Base-by-base conservation (phyloP, 2,888 invertebrate species). In the Torymus tubicola region DNA sequence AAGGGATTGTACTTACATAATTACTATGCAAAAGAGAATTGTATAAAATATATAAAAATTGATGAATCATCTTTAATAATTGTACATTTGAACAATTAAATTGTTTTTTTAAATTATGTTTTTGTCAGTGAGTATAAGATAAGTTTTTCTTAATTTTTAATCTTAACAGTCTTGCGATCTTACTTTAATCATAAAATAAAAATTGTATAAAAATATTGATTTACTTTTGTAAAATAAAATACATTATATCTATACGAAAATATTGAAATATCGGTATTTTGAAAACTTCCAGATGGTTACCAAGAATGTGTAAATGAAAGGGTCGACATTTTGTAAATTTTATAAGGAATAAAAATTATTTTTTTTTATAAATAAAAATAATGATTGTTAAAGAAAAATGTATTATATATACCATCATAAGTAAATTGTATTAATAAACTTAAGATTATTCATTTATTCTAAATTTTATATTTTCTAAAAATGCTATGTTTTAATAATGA, bases 271-370 rank as follows among this genome's bases (percentile, higher is more conserved):
- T 16, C 61, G 72, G 31, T 67, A 78, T 60, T 60, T 72, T 12
- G 11, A 21, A 78, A 73, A 21, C 53, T 63, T 14, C 5, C 8
- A 69, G 4, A 68, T 73, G 60, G 72, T 73, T 73, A 73, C 58
- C 71, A 65, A 42, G 42, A 64, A 21, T 65, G 53, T 67, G 57
- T 78, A 60, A 67, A 55, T 72, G 67, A 73, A 78, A 67, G 73
- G 71, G 42, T 72, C 78, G 16, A 61, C 18, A 53, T 68, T 73
- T 61, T 78, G 68, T 73, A 73, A 42, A 73, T 73, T 78, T 68
- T 68, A 52, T 71, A 67, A 78, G 16, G 61, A n/a, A 77, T 71
- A 24, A 64, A 71, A 67, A 57, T 58, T 73, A 55, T 72, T 72
- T 72, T 58, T 67, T 60, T 42, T 72, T 72, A 72, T 58, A 72